A percentile compares a stretch with the other conserved stretches of the same genome.
These are phyloP conservation scores for Scaptomyza parva DNA, from an alignment of 2,888 invertebrate species.

Conservation along the genomic window DNA sequence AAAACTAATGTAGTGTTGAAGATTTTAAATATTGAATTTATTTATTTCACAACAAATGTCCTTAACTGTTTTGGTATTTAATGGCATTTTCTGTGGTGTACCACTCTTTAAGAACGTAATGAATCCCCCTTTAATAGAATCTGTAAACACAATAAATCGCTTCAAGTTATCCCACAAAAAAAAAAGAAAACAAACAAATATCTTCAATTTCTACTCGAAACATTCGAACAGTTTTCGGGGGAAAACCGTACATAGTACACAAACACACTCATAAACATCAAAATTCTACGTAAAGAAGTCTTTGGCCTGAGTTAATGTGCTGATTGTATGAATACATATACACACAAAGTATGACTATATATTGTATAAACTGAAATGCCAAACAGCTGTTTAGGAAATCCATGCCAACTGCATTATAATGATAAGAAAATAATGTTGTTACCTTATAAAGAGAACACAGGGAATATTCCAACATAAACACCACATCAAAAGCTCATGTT, in stretches of 20 bases:
- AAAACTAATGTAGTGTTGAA: too few relatives aligned
- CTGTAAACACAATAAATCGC: slow-evolving; percentile 39
- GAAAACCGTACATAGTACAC: slow-evolving; percentile 11
- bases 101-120: not conserved
- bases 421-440: slow-evolving; percentile 35
- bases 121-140: slow-evolving; percentile 36
- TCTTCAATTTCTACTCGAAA: slow-evolving; percentile 44
- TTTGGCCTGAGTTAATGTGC: slow-evolving; percentile 29
- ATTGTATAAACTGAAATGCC: slow-evolving; percentile 4
- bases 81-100: too few relatives aligned
- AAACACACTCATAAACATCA: slow-evolving; percentile 6
- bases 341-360: not conserved
- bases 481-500: slow-evolving; percentile 40
- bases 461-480: slow-evolving; percentile 6
- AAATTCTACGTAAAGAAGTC: slow-evolving; percentile 41
- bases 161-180: slow-evolving; percentile 26
- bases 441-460: slow-evolving; percentile 3
- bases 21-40: too few relatives aligned
- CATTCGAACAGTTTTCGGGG: slow-evolving; percentile 20
- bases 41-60: too few relatives aligned
- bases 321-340: slow-evolving; percentile 19
- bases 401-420: slow-evolving; percentile 30
- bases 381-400: slow-evolving; percentile 14
- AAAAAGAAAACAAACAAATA: slow-evolving; percentile 2
- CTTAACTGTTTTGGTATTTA: not conserved